These are phyloP conservation scores for Paedocypris sp. DNA, from an alignment of 2,113 vertebrate species.

Conservation along the genomic window DNA sequence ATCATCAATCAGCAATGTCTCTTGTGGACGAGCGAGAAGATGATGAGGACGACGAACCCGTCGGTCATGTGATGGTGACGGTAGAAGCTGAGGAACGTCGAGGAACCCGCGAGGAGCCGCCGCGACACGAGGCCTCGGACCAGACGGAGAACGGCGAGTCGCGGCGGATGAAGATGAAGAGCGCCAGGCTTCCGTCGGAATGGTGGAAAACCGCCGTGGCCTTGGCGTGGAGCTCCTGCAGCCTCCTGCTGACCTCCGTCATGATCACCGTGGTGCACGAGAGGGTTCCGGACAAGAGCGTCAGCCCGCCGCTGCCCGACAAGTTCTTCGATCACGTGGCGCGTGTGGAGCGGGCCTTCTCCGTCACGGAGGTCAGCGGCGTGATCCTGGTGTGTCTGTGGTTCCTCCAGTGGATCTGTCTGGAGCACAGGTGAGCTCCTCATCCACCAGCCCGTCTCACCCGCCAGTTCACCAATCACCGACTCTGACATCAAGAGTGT, in stretches of 20 bases:
- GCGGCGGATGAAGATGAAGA: conserved; percentile 53
- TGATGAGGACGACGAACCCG: conserved; percentile 49
- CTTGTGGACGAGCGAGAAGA: neutral
- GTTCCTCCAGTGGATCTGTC: conserved; percentile 75
- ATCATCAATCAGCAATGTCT: neutral
- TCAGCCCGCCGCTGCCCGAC: conserved; percentile 75
- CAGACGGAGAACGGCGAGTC: conserved; percentile 34
- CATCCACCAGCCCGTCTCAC: no score
- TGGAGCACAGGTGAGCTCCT: conserved; percentile 72
- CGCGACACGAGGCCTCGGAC: neutral
- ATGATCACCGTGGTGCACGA: conserved; percentile 80
- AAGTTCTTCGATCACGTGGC: conserved; percentile 81
- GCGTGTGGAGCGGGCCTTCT: conserved; percentile 76
- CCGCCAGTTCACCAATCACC: no score
- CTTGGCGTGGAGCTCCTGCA: conserved; percentile 68
- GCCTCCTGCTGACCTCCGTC: conserved; percentile 69
- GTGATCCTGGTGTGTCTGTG: conserved; percentile 71
- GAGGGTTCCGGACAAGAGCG: conserved; percentile 74
- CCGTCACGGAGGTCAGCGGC: conserved; percentile 78
- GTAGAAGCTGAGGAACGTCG: conserved; percentile 8
- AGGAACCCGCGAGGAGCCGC: no score
- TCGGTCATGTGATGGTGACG: conserved; percentile 25
- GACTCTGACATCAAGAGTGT: no score
- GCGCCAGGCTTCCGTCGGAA: conserved; percentile 62
- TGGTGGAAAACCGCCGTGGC: conserved; percentile 81